Evolutionary conservation across 2,888 invertebrate species (phyloP).

Genomic region (Heliconius cydno): DNA sequence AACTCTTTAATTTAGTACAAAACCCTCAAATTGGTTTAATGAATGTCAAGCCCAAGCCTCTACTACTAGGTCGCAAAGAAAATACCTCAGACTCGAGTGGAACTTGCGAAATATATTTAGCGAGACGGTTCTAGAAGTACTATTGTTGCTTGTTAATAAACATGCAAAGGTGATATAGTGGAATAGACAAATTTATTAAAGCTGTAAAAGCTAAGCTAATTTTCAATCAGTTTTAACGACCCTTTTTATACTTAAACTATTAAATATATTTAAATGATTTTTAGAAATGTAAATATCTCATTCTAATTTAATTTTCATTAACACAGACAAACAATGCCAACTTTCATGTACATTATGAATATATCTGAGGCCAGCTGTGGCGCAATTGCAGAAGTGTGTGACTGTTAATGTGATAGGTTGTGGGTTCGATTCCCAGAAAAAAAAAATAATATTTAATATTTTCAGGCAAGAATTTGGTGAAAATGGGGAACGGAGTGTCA

Average conservation of each 20-base stretch:
- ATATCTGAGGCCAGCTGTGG: not conserved
- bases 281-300: no score
- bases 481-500: no score
- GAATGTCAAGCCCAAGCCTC: not conserved
- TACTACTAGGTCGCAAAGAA: conserved; percentile 7
- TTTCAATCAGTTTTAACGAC: no score
- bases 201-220: not conserved
- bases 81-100: conserved; percentile 9
- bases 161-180: not conserved
- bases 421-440: no score
- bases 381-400: no score
- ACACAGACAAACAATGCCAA: not conserved
- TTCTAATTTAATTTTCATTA: no score
- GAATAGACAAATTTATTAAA: not conserved
- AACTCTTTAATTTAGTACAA: not conserved
- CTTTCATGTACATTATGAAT: not conserved
- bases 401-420: no score
- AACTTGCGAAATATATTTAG: conserved; percentile 17
- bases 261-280: no score
- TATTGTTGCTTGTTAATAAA: not conserved
- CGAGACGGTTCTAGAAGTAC: not conserved
- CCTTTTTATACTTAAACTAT: no score
- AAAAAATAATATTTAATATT: no score
- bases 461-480: no score
- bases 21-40: conserved; percentile 7